These are phyloP conservation scores for Anarrhichthys ocellatus DNA, from an alignment of 2,113 vertebrate genomes.

Conservation along the genomic window DNA sequence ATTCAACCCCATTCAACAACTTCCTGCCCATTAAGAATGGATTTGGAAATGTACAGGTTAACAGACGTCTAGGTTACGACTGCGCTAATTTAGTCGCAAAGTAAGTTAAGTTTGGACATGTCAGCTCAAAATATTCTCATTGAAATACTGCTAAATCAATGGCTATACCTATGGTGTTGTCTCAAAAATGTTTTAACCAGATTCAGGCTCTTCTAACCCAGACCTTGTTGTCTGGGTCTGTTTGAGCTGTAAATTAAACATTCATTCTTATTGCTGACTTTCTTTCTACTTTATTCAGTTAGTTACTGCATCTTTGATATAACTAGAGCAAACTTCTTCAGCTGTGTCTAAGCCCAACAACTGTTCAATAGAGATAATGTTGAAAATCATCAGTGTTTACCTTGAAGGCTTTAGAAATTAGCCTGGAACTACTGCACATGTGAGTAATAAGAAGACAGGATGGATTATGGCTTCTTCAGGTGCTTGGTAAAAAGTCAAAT, in stretches of 20 bases:
- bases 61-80: neutral
- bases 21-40: neutral
- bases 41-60: neutral
- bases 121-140: neutral
- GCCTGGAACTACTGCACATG: neutral
- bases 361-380: neutral
- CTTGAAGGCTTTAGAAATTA: conserved; percentile 11
- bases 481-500: conserved; percentile 48
- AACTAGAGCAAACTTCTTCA: neutral
- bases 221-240: neutral
- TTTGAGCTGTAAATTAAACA: conserved; percentile 4
- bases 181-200: neutral
- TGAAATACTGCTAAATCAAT: neutral
- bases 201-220: neutral
- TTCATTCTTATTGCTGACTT: neutral
- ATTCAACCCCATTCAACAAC: neutral
- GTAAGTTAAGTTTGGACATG: neutral
- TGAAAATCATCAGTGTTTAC: neutral
- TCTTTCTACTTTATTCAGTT: neutral
- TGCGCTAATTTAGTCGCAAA: neutral
- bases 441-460: conserved; percentile 10
- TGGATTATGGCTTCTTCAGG: conserved; percentile 6
- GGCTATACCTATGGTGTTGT: neutral
- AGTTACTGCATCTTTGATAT: neutral
- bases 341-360: neutral